phyloP scores from a whole-genome alignment of 2,113 vertebrate species.

The Anolis carolinensis region DNA sequence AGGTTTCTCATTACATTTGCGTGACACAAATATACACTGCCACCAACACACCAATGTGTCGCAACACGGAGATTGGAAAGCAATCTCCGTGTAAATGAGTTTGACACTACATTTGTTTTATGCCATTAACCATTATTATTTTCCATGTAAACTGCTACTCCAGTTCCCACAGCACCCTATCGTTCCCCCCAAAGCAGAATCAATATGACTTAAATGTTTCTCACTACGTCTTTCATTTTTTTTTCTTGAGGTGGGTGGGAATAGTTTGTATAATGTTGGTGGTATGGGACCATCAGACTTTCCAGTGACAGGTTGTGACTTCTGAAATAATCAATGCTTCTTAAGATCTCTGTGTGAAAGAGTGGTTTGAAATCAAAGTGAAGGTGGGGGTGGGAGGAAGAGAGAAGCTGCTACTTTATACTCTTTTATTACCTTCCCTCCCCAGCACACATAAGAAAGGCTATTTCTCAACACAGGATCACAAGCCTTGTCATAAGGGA shows the following conservation, averaged over 20 bases:
- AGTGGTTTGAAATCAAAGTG: constrained; percentile 52
- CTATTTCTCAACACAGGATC: constrained; percentile 47
- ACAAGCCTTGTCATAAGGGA: constrained; percentile 26
- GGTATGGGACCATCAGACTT: constrained; percentile 6
- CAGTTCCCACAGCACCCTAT: no score
- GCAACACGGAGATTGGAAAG: no score
- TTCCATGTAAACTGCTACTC: no score
- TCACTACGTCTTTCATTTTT: background rate
- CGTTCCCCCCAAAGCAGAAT: no score
- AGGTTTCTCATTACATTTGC: no score
- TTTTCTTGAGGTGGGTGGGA: background rate
- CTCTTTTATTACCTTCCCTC: constrained; percentile 50
- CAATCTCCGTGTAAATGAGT: background rate
- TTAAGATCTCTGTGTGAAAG: constrained; percentile 43
- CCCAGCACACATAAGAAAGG: constrained; percentile 48
- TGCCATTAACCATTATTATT: background rate
- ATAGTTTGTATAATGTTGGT: background rate
- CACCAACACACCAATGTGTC: no score
- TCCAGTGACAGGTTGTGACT: constrained; percentile 33
- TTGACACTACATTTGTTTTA: background rate
- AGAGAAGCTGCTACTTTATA: constrained; percentile 37
- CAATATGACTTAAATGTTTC: no score
- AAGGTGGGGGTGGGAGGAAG: constrained; percentile 29
- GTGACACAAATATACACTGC: no score
- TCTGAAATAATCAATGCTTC: constrained; percentile 52